phyloP scores from a whole-genome alignment of 1,140 invertebrate genomes.

The Nephotettix cincticeps region DNA sequence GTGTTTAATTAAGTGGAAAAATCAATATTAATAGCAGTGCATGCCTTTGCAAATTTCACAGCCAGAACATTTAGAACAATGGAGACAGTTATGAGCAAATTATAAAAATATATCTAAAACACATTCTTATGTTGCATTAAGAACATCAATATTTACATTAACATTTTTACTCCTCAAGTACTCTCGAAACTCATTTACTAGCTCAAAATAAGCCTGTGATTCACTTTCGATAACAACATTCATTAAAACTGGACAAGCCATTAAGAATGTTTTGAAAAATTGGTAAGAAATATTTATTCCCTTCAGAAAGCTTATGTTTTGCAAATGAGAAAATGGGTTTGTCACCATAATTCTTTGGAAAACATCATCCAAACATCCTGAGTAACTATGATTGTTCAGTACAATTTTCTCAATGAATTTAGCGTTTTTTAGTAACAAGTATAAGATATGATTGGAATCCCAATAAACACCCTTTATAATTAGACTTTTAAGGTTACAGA shows the following conservation, averaged over 20 bases:
- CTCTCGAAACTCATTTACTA: not conserved
- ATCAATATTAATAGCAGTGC: too few species aligned
- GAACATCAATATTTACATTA: not conserved
- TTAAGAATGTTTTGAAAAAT: not conserved
- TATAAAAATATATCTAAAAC: not conserved
- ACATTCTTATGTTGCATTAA: not conserved
- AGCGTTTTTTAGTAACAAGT: not conserved
- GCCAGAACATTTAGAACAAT: not conserved
- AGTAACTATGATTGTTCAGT: not conserved
- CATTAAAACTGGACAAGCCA: not conserved
- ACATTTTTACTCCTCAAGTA: not conserved
- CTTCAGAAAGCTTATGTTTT: not conserved
- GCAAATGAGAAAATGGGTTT: not conserved
- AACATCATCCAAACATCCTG: constrained; percentile 1
- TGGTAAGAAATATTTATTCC: not conserved
- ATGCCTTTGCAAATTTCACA: not conserved
- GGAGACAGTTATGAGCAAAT: not conserved
- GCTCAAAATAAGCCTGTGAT: not conserved
- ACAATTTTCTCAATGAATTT: not conserved
- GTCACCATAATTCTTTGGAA: not conserved
- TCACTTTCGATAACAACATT: not conserved
- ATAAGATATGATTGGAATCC: not conserved
- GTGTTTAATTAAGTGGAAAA: too few species aligned
- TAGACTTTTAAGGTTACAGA: not conserved
- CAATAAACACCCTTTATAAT: constrained; percentile 1